phyloP scores from a whole-genome alignment of 2,888 invertebrate species.

The Oligia fasciuncula region DNA sequence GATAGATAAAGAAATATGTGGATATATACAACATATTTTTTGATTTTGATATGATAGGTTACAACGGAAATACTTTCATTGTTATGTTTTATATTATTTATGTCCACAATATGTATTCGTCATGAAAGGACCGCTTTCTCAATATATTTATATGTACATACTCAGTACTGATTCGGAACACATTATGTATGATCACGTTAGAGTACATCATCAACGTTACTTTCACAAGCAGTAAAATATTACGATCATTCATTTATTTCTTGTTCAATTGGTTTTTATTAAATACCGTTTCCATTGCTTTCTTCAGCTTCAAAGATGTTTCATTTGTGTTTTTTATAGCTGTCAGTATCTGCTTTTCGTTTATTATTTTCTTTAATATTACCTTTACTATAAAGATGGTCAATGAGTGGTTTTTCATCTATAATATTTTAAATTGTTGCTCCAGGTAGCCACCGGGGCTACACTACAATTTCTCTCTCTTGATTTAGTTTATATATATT shows the following conservation, averaged over 20 bases:
- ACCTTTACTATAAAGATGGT: no score
- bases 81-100: not conserved
- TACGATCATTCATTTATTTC: constrained; percentile 23
- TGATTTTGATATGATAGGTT: not conserved
- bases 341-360: not conserved
- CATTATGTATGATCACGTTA: constrained; percentile 44
- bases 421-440: not conserved
- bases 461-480: no score
- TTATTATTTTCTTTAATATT: constrained; percentile 8
- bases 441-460: not conserved
- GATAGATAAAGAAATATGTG: not conserved
- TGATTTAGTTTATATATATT: not conserved
- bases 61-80: constrained; percentile 14
- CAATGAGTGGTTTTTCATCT: not conserved
- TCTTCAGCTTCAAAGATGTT: constrained; percentile 1
- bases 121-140: constrained; percentile 42
- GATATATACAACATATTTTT: not conserved
- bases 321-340: not conserved
- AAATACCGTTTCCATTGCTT: constrained; percentile 10
- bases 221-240: constrained; percentile 51
- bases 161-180: constrained; percentile 12
- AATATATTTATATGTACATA: constrained; percentile 12
- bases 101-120: constrained; percentile 5
- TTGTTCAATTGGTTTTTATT: constrained; percentile 20
- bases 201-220: constrained; percentile 22